Conservation (phyloP, 2,888 invertebrate genomes). For the Drosophila robusta region DNA sequence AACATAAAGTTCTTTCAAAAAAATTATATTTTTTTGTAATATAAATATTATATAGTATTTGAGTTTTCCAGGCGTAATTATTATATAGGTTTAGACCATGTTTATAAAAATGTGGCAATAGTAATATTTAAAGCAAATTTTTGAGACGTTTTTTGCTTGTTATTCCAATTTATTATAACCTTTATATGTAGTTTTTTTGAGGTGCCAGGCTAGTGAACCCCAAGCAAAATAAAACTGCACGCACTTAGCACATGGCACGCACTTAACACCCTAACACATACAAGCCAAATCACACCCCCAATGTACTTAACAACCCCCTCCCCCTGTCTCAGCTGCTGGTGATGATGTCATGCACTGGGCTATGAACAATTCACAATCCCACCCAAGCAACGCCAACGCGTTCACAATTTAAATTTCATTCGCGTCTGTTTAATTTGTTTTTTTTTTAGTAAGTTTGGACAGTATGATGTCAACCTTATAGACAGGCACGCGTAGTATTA, state of each 20-base stretch:
- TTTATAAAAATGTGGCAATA: too few species aligned
- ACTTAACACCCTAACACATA: slow-evolving; percentile 47
- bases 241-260: slow-evolving; percentile 48
- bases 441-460: slow-evolving; percentile 27
- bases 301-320: neutral
- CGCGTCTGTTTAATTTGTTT: slow-evolving; percentile 24
- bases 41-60: too few species aligned
- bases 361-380: slow-evolving; percentile 18
- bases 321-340: slow-evolving; percentile 1
- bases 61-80: too few species aligned
- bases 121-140: too few species aligned
- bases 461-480: slow-evolving; percentile 52
- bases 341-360: slow-evolving; percentile 48
- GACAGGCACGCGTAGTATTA: neutral
- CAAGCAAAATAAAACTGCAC: slow-evolving; percentile 11
- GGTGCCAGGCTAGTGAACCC: slow-evolving; percentile 20
- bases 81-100: too few species aligned
- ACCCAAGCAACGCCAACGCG: slow-evolving; percentile 28
- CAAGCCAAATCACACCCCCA: slow-evolving; percentile 1
- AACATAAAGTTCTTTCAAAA: too few species aligned
- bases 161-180: neutral
- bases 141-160: too few species aligned
- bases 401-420: slow-evolving; percentile 63
- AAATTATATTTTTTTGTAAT: too few species aligned
- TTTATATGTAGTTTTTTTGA: neutral